phyloP scores from a whole-genome alignment of 2,113 vertebrate species.

The Artemisiospiza belli region DNA sequence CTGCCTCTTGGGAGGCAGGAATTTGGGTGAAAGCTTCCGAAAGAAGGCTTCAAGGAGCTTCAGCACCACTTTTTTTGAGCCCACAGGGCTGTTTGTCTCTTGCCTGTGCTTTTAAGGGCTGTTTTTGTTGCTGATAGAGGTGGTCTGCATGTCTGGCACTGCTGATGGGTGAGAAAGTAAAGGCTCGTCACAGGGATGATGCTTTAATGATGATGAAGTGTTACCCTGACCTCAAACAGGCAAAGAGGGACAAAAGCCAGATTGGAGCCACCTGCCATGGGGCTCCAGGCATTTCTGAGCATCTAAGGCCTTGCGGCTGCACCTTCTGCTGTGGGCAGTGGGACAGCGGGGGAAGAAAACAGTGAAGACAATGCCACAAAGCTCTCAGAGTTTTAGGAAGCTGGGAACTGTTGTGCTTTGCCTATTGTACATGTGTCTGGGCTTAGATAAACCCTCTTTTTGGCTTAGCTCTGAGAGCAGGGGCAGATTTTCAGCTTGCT shows the following conservation, averaged over 20 bases:
- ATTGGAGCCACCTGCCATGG: rapidly evolving
- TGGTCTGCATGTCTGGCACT: background rate
- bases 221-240: background rate
- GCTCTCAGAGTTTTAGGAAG: background rate
- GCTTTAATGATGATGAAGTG: background rate
- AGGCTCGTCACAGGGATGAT: background rate
- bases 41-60: background rate
- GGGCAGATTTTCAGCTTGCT: background rate
- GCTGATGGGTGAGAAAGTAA: background rate
- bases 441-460: background rate
- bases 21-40: background rate
- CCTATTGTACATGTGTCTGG: background rate
- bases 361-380: background rate
- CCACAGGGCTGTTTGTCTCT: background rate
- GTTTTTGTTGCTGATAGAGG: background rate
- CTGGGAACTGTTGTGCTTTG: background rate
- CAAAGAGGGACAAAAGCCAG: background rate
- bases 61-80: background rate
- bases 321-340: background rate
- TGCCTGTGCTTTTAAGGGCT: background rate
- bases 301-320: background rate
- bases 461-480: background rate
- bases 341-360: background rate
- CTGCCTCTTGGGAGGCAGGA: background rate
- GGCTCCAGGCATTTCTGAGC: background rate